These are phyloP conservation scores for Phyllotis vaccarum DNA, from an alignment of 2,797 vertebrate species.

Conservation along the genomic window DNA sequence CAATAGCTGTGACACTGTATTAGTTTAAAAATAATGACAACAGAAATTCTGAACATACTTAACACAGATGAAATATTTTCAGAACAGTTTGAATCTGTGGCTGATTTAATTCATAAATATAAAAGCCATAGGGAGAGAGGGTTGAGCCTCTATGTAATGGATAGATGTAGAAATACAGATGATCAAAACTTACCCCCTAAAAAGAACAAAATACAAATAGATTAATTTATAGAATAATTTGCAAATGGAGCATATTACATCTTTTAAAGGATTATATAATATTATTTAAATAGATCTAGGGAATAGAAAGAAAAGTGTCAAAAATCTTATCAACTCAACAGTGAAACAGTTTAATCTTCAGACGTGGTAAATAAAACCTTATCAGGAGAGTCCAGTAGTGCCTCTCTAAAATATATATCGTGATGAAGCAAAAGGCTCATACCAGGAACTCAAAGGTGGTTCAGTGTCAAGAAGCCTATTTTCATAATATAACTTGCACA, in stretches of 20 bases:
- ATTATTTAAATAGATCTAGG: constrained; percentile 55
- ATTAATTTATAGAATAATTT: constrained; percentile 40
- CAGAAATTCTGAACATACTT: neutral
- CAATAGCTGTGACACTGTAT: neutral
- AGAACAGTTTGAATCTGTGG: neutral
- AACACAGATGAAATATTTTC: neutral
- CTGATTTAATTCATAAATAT: neutral
- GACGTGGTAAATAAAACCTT: neutral
- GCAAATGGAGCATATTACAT: constrained; percentile 19
- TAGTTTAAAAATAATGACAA: neutral
- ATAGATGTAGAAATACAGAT: constrained; percentile 41
- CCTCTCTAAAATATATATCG: constrained; percentile 32
- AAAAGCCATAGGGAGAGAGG: neutral
- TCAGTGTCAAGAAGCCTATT: constrained; percentile 26
- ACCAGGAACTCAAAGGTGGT: constrained; percentile 20
- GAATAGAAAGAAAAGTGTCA: constrained; percentile 5
- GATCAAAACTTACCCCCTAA: neutral
- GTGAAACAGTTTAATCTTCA: neutral
- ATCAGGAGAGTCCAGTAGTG: neutral
- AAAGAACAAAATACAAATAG: constrained; percentile 17
- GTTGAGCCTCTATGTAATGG: neutral
- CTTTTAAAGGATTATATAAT: constrained; percentile 31
- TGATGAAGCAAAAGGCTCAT: constrained; percentile 40
- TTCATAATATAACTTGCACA: neutral
- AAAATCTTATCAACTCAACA: constrained; percentile 34